Evolutionary conservation across 2,113 vertebrate species (phyloP).

Genomic region (Oncorhynchus kisutch): DNA sequence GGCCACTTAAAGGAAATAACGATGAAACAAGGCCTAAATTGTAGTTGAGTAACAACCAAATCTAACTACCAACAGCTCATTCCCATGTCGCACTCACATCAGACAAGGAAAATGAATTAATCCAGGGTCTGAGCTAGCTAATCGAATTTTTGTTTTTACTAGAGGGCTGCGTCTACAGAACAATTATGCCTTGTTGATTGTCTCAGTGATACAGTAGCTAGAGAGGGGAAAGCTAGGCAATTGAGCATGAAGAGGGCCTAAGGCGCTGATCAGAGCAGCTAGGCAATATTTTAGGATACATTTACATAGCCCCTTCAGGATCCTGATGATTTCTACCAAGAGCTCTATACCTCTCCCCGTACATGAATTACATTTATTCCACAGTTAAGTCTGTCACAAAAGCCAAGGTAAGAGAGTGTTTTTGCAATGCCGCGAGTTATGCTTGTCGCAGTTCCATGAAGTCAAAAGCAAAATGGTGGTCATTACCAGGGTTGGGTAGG

Average conservation of each 20-base stretch:
- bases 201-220: constrained; percentile 11
- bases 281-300: constrained; percentile 30
- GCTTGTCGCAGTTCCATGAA: not conserved
- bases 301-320: constrained; percentile 36
- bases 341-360: constrained; percentile 11
- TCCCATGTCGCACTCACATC: constrained; percentile 24
- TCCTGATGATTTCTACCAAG: not conserved
- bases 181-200: constrained; percentile 29
- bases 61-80: constrained; percentile 20
- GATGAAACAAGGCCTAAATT: constrained; percentile 9
- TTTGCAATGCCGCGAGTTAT: not conserved
- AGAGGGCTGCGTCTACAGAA: constrained; percentile 25
- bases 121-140: constrained; percentile 17
- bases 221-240: constrained; percentile 6
- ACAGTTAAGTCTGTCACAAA: not conserved
- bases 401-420: not conserved
- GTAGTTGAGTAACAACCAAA: constrained; percentile 4
- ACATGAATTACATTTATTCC: constrained; percentile 5
- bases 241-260: constrained; percentile 10
- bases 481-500: too few species aligned
- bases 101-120: constrained; percentile 27
- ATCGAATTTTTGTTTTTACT: constrained; percentile 34
- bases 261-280: constrained; percentile 13
- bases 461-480: not conserved
- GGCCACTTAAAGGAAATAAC: constrained; percentile 7